Conservation (phyloP, 2,888 invertebrate species). For the Enchytraeus crypticus region DNA sequence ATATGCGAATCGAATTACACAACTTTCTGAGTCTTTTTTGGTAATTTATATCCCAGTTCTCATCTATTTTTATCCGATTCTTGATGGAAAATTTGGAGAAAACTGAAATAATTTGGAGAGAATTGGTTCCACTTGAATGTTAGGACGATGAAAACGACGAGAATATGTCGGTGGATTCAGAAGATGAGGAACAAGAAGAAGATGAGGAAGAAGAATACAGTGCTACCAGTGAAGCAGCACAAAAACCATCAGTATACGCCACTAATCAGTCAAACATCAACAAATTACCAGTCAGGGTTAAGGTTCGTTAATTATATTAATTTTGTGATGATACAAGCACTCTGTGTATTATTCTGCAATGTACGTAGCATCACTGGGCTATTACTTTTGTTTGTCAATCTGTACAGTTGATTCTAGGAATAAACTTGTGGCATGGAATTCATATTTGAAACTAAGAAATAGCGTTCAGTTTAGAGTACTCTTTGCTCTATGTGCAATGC, state of each 20-base stretch:
- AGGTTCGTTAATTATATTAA: neutral
- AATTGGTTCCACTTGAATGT: neutral
- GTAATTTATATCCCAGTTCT: neutral
- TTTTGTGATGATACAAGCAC: neutral
- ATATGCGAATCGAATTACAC: neutral
- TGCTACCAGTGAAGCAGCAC: neutral
- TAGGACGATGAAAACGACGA: conserved; percentile 5
- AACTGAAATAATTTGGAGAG: neutral
- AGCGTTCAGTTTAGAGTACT: too few relatives aligned
- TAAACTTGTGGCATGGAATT: too few relatives aligned
- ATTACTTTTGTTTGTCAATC: too few relatives aligned
- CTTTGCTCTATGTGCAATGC: too few relatives aligned
- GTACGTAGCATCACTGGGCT: too few relatives aligned
- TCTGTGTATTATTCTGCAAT: too few relatives aligned
- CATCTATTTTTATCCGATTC: too few relatives aligned
- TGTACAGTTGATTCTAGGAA: too few relatives aligned
- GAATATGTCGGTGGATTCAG: conserved; percentile 6
- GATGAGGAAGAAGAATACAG: conserved; percentile 1
- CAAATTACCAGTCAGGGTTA: too few relatives aligned
- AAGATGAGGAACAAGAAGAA: conserved; percentile 12
- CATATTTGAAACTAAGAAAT: too few relatives aligned
- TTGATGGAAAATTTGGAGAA: too few relatives aligned
- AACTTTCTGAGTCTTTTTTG: neutral
- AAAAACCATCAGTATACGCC: neutral
- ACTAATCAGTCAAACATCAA: neutral